Evolutionary conservation across 2,797 vertebrate genomes (phyloP).

Genomic region (Crocodylus rhombifer): DNA sequence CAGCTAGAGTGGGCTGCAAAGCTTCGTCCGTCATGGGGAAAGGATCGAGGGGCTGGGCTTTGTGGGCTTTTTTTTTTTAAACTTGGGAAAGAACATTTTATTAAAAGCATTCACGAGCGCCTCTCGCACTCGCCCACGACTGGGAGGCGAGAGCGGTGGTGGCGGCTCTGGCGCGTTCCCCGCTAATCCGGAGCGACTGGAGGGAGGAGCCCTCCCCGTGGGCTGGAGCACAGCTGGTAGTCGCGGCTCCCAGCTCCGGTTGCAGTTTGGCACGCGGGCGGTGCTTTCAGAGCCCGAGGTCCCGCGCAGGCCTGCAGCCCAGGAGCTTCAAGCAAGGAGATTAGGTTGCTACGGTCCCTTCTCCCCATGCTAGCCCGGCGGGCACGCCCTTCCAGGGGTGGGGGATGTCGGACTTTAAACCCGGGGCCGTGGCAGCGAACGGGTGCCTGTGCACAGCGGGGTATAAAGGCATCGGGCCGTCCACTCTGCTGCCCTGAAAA

Average conservation of each 20-base stretch:
- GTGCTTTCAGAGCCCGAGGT: background rate
- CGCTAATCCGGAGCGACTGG: rapidly evolving
- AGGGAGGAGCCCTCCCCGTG: background rate
- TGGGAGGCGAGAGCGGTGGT: background rate
- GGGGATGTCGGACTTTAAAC: background rate
- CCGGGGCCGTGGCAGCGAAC: background rate
- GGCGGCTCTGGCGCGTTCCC: rapidly evolving
- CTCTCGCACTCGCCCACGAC: background rate
- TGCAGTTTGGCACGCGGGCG: background rate
- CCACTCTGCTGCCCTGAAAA: background rate
- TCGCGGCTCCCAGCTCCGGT: background rate
- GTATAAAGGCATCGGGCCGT: background rate
- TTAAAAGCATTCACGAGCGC: constrained; percentile 49
- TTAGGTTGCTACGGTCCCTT: rapidly evolving
- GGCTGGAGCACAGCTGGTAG: background rate
- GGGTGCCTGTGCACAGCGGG: no score
- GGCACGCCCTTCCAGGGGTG: background rate
- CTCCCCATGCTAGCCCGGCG: rapidly evolving
- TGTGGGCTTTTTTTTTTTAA: constrained; percentile 25
- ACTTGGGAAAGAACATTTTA: constrained; percentile 70
- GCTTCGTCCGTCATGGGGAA: constrained; percentile 56
- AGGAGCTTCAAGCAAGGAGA: rapidly evolving
- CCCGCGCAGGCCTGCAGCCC: background rate
- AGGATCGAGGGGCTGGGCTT: constrained; percentile 42
- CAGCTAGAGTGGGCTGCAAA: background rate